phyloP scores from a whole-genome alignment of 2,888 invertebrate species.

The Tethea ocularis region DNA sequence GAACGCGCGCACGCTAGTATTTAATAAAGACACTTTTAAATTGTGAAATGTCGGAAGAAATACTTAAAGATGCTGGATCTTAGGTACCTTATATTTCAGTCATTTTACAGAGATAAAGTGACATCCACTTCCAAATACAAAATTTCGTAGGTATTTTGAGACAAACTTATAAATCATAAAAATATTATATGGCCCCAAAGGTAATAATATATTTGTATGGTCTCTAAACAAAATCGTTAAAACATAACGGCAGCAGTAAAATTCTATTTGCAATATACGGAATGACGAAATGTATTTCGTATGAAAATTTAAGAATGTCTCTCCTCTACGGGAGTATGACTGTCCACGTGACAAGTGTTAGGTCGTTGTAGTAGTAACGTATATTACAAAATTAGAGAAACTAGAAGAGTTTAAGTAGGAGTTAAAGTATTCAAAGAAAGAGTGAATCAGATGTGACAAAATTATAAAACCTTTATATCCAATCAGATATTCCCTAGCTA shows the following conservation, averaged over 20 bases:
- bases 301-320: slow-evolving; percentile 77
- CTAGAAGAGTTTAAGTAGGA: slow-evolving; percentile 27
- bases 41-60: too few relatives aligned
- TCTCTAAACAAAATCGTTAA: slow-evolving; percentile 17
- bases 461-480: too few relatives aligned
- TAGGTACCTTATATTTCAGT: too few relatives aligned
- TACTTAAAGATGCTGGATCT: too few relatives aligned
- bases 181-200: slow-evolving; percentile 7
- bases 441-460: too few relatives aligned
- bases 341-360: slow-evolving; percentile 64
- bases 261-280: slow-evolving; percentile 61
- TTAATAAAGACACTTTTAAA: too few relatives aligned
- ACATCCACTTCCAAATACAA: not conserved
- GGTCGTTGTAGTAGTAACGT: slow-evolving; percentile 31
- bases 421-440: too few relatives aligned
- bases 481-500: too few relatives aligned
- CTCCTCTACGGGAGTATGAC: slow-evolving; percentile 60
- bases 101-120: too few relatives aligned
- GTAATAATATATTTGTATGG: too few relatives aligned
- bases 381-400: slow-evolving; percentile 19
- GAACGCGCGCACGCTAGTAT: too few relatives aligned
- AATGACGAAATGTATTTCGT: slow-evolving; percentile 47
- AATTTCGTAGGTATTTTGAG: not conserved
- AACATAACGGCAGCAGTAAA: slow-evolving; percentile 42
- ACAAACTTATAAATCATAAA: not conserved